Evolutionary conservation across 2,113 vertebrate species (phyloP), one percentile per base, ranked within the genome.

Genomic region (Cervus canadensis): DNA sequence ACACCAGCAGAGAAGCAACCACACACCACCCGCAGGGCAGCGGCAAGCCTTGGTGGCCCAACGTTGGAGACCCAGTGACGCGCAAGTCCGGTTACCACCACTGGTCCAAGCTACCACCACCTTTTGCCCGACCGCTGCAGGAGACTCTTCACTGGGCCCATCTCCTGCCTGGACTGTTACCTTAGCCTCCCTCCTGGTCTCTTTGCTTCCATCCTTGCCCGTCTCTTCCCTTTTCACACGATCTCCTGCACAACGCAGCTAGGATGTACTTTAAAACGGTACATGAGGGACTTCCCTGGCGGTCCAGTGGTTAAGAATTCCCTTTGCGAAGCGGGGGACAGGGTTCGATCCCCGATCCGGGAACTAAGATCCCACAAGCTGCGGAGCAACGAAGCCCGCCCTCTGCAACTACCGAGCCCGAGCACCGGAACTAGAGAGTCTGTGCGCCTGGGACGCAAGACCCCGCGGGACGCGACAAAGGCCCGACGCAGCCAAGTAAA

Each of bases 401-500:
- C 71, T 26, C 6, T 0, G 23, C 36, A 14, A 26, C 12, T 26
- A 43, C 6, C 6, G 0, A 76, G 71, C 36, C 71, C 12, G 0
- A 3, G 11, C 3, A 3, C 71, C 6, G 2, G 5, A 14, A 26
- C 36, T 14, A 43, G 36, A 23, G 56, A 74, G 23, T 14, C 21
- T 0, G 5, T 43, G 71, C 36, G 0, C 36, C 10, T 40, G 0
- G 5, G 6, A 40, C 1, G 0, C 3, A 23, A 74, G 11, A 12
- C 13, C 21, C 21, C 11, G 12, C 19, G 6, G 67, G 36, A 23
- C 21, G 2, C 71, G 14, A 76, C 1, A 2, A 43, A 76, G 71
- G 40, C 71, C 12, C 12, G 6, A 43, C 12, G 1, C 0, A 1
- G 71, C 36, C 40, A 76, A 43, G 23, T 76, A 43, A 40, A 43